These are phyloP conservation scores for Crotalus helleri DNA, from an alignment of 2,113 vertebrate genomes.

Conservation along the genomic window DNA sequence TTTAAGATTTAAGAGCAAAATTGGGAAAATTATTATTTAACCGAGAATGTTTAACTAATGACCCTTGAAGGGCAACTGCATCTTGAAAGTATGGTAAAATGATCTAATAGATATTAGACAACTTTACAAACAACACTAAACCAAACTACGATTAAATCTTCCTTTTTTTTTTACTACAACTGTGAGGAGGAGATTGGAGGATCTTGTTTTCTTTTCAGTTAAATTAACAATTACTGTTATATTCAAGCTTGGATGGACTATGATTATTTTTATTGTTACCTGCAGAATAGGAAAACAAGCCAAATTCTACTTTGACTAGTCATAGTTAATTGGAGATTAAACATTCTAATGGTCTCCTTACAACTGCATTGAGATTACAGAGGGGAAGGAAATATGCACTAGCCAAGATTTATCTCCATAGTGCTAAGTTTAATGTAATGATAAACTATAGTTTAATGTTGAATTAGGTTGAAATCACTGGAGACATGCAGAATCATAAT, in stretches of 20 bases:
- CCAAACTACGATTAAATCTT: background rate
- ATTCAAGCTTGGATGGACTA: background rate
- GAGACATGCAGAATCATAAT: background rate
- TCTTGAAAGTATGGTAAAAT: conserved; percentile 44
- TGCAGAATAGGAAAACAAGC: background rate
- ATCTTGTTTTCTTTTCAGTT: background rate
- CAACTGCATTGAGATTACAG: background rate
- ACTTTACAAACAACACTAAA: background rate
- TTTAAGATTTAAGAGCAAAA: conserved; percentile 55
- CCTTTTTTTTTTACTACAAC: background rate
- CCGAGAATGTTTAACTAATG: conserved; percentile 46
- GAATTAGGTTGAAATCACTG: background rate
- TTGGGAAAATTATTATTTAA: conserved; percentile 57
- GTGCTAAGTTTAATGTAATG: background rate
- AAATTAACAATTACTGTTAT: background rate
- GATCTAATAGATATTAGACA: background rate
- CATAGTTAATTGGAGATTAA: background rate
- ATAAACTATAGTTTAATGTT: background rate
- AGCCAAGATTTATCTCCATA: background rate
- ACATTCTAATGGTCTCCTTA: background rate
- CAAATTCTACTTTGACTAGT: background rate
- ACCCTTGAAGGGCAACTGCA: conserved; percentile 35
- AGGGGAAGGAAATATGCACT: background rate
- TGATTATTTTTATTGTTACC: background rate
- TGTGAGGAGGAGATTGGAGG: background rate